Conservation (phyloP, 2,797 vertebrate species). For the Heliangelus exortis region DNA sequence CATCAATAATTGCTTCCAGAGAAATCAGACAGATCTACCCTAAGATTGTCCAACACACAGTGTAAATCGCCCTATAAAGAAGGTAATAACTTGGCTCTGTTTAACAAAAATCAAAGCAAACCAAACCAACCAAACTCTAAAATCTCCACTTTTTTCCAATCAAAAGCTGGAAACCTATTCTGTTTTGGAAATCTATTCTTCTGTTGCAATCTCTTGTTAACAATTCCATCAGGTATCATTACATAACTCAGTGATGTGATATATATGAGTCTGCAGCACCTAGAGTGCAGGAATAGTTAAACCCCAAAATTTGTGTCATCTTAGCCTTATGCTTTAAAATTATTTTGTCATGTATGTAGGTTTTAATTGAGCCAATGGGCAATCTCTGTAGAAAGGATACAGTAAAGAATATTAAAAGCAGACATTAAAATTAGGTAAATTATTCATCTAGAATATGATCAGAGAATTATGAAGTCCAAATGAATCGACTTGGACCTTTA, state of each 20-base stretch:
- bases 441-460: neutral
- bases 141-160: neutral
- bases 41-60: neutral
- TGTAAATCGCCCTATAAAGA: neutral
- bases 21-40: neutral
- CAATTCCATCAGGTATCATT: neutral
- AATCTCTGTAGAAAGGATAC: neutral
- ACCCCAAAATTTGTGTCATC: fast-evolving
- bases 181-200: neutral
- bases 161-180: neutral
- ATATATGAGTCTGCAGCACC: neutral
- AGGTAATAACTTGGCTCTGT: neutral
- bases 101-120: neutral
- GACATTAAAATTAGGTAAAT: neutral
- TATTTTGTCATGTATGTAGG: neutral
- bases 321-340: neutral
- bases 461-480: neutral
- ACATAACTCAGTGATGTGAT: fast-evolving
- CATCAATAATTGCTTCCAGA: neutral
- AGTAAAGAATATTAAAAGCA: neutral
- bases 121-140: neutral
- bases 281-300: neutral
- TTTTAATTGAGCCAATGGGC: neutral
- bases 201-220: neutral
- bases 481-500: neutral